Base-by-base conservation (phyloP, 1,140 invertebrate species). In the Pollicipes pollicipes region DNA sequence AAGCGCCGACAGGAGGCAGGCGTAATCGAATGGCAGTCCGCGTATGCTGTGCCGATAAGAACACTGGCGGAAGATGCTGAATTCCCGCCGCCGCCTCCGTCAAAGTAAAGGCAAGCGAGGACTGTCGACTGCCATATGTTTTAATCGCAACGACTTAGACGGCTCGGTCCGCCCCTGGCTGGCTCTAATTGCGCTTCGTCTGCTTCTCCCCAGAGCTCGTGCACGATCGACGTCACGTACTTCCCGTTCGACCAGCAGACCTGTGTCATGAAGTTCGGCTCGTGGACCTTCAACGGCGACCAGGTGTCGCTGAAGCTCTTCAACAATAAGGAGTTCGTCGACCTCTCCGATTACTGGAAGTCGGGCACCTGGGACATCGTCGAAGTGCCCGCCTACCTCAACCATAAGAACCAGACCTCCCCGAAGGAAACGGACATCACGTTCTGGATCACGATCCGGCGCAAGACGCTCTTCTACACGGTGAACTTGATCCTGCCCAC, bases 291-390 rank as follows among this genome's bases (percentile, higher is more conserved):
- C 80, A 95, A 97, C 76, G 95, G 94, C 0, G 93, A 98, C 79
- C 93, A 98, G 83, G 93, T 99, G 17, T 94, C 91, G 6, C 85
- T 98, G 70, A 89, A 89, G 0, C 84, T 97, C 30, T 97, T 96
- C 81, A 93, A 94, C 77, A 90, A 95, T 77, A 97, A 95, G 80
- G 90, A 95, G 77, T 91, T 92, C 79, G 90, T 98, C 6, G 95
- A 98, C 81, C 82, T 98, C 21, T 95, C 91, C 0, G 95, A 98
- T 82, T 98, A 98, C 78, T 95, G 93, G 88, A 96, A 96, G 78
- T 97, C 93, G 73, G 96, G 96, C 28, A 98, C 96, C 4, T 99
- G 97, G 97, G 97, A 99, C 79, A 95, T 99, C 69, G 95, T 99
- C 45, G 93, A 93, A 83, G 84, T 83, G 70, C 85, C 85, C 0